Conservation (phyloP, 2,888 invertebrate genomes). For the Pheosia tremula region DNA sequence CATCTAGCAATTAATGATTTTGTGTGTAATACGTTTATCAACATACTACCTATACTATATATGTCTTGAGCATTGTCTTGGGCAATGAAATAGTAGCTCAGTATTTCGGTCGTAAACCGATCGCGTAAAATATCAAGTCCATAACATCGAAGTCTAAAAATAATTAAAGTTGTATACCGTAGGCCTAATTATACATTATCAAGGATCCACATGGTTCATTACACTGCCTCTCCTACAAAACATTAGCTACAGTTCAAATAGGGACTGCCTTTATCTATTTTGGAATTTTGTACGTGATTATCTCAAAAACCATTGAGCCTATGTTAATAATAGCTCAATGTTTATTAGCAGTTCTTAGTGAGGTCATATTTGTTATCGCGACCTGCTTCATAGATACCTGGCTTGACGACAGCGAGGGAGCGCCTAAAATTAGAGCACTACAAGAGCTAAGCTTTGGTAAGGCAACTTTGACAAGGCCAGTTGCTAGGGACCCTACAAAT, state of each 20-base stretch:
- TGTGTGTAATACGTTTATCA: no score
- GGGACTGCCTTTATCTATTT: not conserved
- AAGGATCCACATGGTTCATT: conserved; percentile 6
- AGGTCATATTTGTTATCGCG: not conserved
- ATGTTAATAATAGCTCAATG: not conserved
- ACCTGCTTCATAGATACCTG: no score
- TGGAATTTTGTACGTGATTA: not conserved
- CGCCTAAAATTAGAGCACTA: no score
- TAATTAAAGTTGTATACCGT: conserved; percentile 1
- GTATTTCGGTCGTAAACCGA: not conserved
- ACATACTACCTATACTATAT: no score
- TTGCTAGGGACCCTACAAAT: no score
- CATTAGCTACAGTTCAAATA: not conserved
- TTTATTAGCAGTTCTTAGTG: not conserved
- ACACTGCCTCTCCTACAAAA: not conserved
- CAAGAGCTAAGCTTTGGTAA: no score
- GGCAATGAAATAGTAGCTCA: no score
- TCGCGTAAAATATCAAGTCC: not conserved
- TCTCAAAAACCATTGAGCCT: not conserved
- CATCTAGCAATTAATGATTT: no score
- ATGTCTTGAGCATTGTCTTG: no score
- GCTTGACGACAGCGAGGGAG: no score
- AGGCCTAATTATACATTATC: conserved; percentile 1
- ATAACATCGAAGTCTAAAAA: conserved; percentile 2
- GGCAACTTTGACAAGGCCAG: no score